Evolutionary conservation across 2,113 vertebrate genomes (phyloP).

Genomic region (Prionailurus bengalensis): DNA sequence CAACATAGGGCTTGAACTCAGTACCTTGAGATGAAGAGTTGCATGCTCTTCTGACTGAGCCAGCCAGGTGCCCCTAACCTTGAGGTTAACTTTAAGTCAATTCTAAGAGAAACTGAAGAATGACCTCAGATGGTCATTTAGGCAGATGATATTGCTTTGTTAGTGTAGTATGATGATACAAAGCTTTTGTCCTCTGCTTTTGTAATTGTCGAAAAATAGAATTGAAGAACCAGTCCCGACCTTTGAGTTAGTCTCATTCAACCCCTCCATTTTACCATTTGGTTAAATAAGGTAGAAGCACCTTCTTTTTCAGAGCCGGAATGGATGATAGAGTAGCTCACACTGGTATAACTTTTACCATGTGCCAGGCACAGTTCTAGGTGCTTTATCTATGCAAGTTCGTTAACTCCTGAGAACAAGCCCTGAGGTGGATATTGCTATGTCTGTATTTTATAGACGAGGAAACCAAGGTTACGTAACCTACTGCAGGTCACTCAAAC

Average conservation of each 20-base stretch:
- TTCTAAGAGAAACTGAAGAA: slow-evolving; percentile 52
- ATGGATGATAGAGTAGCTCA: not conserved
- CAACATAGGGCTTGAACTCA: not conserved
- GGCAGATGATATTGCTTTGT: not conserved
- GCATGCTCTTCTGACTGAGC: not conserved
- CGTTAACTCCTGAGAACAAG: slow-evolving; percentile 1
- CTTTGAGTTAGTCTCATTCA: slow-evolving; percentile 3
- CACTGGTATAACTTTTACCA: not conserved
- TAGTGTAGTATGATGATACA: not conserved
- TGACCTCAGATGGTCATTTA: not conserved
- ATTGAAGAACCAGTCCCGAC: not conserved
- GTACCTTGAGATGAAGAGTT: not conserved
- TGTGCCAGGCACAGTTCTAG: not conserved
- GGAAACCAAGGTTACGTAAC: slow-evolving; percentile 9
- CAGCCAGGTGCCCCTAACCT: not conserved
- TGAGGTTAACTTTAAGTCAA: not conserved
- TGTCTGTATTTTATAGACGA: not conserved
- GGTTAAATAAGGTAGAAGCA: not conserved
- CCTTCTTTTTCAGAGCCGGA: not conserved
- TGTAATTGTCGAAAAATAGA: not conserved
- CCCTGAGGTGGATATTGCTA: not conserved
- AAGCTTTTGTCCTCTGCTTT: slow-evolving; percentile 55
- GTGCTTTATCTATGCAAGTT: not conserved
- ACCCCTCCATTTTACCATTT: not conserved
- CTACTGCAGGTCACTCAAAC: not conserved